phyloP scores from a whole-genome alignment of 2,113 vertebrate genomes.

The Phasianus colchicus region DNA sequence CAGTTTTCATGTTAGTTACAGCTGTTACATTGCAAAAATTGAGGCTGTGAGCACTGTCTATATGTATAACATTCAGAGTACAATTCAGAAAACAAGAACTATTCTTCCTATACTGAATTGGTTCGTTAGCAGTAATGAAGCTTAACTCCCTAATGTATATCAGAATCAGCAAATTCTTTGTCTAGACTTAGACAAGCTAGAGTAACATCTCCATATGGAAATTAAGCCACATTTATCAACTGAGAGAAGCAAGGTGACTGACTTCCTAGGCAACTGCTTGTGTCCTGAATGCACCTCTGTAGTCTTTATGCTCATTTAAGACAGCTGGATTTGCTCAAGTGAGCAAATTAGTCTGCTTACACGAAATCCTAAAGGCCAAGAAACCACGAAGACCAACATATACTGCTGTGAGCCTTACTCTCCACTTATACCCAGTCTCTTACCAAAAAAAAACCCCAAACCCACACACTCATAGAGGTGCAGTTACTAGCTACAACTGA shows the following conservation, averaged over 20 bases:
- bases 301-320: not conserved
- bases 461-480: not conserved
- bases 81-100: not conserved
- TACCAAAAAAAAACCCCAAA: not conserved
- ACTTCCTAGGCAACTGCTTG: not conserved
- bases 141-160: not conserved
- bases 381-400: not conserved
- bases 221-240: conserved; percentile 10
- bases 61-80: not conserved
- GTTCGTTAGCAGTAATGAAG: conserved; percentile 10
- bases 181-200: not conserved
- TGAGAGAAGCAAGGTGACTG: not conserved
- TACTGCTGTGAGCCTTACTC: not conserved
- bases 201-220: not conserved
- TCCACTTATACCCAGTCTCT: not conserved
- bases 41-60: not conserved
- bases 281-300: not conserved
- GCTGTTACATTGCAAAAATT: not conserved
- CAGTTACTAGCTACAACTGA: not conserved
- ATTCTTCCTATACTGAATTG: not conserved
- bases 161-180: conserved; percentile 23
- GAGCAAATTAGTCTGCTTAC: not conserved
- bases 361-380: not conserved
- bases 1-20: not conserved
- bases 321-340: not conserved